Base-by-base conservation (phyloP, 2,797 vertebrate genomes). In the Phataginus tetradactyla region DNA sequence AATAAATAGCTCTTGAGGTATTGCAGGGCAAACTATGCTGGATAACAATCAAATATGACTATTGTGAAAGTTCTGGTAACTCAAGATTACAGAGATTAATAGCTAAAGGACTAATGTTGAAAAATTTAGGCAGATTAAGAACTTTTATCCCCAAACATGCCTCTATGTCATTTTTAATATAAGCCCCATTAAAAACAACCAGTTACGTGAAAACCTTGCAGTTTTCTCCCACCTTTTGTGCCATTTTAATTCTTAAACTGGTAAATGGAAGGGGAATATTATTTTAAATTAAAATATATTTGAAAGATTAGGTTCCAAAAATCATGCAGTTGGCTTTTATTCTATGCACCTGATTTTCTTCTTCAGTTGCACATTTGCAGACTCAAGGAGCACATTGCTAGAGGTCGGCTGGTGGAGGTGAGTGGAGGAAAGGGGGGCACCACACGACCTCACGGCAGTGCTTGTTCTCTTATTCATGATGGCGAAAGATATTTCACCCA, bases 401-500 rank as follows among this genome's bases (percentile, higher is more conserved):
- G 39, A 29, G 18, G 1, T 4, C 0, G n/a, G 72, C 12, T 4
- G 1, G 34, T 8, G 29, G 25, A 17, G 21, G 37, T 1, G 17
- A 53, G 15, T 1, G 1, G 55, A 55, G 25, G 4, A 7, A 42
- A 1, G 11, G 2, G 42, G 11, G 8, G 7, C 5, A 14, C 4
- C 37, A 20, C 15, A 6, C 1, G 18, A n/a, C 9, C 37, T 9
- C 17, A 11, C 0, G 5, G 7, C 0, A 0, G 0, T 21, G 12
- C 45, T 45, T 45, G 45, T 45, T 45, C 45, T 45, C 45, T 45
- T 45, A 45, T 45, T 21, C 32, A 4, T 75, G 6, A 13, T 2
- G 23, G 27, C 10, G 4, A 20, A 51, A 55, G 23, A 7, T 7
- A 13, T n/a, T 66, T 39, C 66, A 3, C 20, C 15, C 15, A 29